phyloP scores from a whole-genome alignment of 1,140 invertebrate genomes.

The Metopolophium dirhodum region DNA sequence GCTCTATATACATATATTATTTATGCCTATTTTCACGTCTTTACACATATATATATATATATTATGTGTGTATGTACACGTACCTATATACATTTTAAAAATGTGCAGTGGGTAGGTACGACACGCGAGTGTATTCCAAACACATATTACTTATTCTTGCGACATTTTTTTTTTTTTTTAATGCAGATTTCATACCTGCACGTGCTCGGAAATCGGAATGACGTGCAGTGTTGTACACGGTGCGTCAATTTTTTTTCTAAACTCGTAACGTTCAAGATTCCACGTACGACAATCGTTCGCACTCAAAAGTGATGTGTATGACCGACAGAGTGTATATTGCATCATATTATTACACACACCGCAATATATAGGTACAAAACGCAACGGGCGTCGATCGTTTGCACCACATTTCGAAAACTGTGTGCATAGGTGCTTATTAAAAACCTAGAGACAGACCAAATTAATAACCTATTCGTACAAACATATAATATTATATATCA shows the following conservation, averaged over 20 bases:
- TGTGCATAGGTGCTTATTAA: neutral
- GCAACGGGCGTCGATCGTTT: neutral
- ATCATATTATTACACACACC: neutral
- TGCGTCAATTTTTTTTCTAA: neutral
- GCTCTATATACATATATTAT: neutral
- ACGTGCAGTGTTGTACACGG: neutral
- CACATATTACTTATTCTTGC: slow-evolving; percentile 27
- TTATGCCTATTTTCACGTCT: neutral
- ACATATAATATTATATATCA: neutral
- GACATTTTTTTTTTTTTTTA: slow-evolving; percentile 39
- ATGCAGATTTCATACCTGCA: slow-evolving; percentile 16
- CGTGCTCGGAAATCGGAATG: neutral
- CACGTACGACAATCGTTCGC: neutral
- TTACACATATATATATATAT: neutral
- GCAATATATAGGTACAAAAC: neutral
- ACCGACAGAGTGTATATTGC: neutral
- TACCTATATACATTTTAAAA: neutral
- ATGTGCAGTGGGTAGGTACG: neutral
- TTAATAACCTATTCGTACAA: neutral
- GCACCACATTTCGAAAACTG: neutral
- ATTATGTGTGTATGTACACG: neutral
- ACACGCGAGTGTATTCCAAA: neutral
- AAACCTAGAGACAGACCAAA: neutral
- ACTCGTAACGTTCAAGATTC: neutral
- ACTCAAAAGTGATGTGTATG: neutral